Percentiles rank a stretch among this genome's conserved stretches.
Conservation (phyloP, 1,140 invertebrate species). For the Drosophila littoralis region DNA sequence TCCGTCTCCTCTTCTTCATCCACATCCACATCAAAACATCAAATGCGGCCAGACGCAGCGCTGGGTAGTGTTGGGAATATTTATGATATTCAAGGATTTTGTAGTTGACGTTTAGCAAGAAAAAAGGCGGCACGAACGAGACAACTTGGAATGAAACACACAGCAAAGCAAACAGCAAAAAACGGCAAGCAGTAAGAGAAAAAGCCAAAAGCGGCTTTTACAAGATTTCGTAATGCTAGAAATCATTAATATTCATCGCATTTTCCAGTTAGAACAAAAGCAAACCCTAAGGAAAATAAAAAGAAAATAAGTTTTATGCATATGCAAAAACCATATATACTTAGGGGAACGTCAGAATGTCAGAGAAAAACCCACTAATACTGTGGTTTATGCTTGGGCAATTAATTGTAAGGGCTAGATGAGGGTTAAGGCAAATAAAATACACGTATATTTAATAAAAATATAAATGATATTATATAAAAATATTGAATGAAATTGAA, state of each 20-base stretch:
- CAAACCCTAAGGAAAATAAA: neutral
- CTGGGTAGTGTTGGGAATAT: constrained; percentile 55
- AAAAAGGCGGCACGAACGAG: constrained; percentile 23
- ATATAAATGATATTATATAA: neutral
- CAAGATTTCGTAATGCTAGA: constrained; percentile 30
- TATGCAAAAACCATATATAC: neutral
- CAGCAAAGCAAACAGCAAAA: constrained; percentile 16
- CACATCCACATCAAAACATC: constrained; percentile 52
- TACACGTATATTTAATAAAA: neutral
- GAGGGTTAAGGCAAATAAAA: neutral
- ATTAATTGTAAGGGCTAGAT: no score
- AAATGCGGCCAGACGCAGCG: constrained; percentile 44
- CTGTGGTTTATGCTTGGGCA: neutral
- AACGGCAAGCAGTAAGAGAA: constrained; percentile 1
- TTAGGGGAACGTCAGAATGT: neutral
- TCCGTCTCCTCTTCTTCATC: neutral
- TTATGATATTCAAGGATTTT: constrained; percentile 78
- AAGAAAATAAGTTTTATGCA: neutral
- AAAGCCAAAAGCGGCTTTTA: constrained; percentile 38
- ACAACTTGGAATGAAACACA: constrained; percentile 32
- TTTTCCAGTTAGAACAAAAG: constrained; percentile 29
- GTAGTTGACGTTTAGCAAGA: constrained; percentile 57
- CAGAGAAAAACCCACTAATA: neutral
- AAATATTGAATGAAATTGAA: neutral
- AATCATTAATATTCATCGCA: constrained; percentile 71